Evolutionary conservation across 2,113 vertebrate species (phyloP).

Genomic region (Myotis davidii): DNA sequence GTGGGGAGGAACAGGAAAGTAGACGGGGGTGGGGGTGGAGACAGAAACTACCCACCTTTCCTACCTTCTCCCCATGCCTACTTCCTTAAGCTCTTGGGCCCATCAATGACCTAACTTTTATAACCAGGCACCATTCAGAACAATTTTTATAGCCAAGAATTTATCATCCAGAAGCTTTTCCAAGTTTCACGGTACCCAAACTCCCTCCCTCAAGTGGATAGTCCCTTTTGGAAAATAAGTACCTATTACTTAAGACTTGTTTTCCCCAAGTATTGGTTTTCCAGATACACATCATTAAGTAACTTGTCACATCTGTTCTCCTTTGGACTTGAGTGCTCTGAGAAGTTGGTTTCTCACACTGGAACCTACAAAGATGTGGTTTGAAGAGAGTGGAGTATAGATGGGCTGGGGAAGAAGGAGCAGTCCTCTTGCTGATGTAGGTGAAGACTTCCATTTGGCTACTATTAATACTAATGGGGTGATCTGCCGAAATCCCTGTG

Average conservation of each 20-base stretch:
- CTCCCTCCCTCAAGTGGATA: neutral
- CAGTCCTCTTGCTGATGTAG: neutral
- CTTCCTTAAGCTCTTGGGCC: neutral
- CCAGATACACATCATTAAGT: neutral
- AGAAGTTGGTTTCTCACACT: slow-evolving; percentile 25
- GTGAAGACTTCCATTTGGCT: slow-evolving; percentile 55
- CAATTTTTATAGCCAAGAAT: neutral
- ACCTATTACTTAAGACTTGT: neutral
- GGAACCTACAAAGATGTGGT: neutral
- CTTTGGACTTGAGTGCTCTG: slow-evolving; percentile 4
- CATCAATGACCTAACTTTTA: neutral
- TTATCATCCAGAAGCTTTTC: slow-evolving; percentile 1
- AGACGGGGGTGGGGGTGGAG: neutral
- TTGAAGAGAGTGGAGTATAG: neutral
- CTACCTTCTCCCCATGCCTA: neutral
- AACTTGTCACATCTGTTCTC: neutral
- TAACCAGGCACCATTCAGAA: neutral
- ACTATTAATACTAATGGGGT: slow-evolving; percentile 58
- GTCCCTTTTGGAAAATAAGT: neutral
- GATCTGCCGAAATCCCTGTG: slow-evolving; percentile 33
- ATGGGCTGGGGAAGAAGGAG: neutral
- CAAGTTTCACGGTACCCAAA: neutral
- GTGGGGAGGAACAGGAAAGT: neutral
- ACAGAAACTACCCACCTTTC: neutral
- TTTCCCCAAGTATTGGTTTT: slow-evolving; percentile 44